phyloP scores from a whole-genome alignment of 2,888 invertebrate genomes.

The Stenotaenia linearis region DNA sequence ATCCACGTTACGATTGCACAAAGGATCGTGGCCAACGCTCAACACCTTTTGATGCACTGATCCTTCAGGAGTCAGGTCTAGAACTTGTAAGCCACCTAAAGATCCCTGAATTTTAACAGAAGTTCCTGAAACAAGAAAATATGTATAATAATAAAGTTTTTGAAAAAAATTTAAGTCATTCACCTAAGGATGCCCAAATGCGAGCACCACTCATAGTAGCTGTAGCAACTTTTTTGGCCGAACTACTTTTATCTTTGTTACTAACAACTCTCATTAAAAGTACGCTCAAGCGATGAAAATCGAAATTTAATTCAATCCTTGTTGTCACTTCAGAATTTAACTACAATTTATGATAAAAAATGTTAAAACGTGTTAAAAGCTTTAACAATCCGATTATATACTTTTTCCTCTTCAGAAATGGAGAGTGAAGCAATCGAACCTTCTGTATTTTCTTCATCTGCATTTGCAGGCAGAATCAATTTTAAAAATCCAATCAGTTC shows the following conservation, averaged over 20 bases:
- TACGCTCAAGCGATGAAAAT: slow-evolving; percentile 86
- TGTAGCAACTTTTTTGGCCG: slow-evolving; percentile 85
- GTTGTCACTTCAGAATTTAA: background rate
- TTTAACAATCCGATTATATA: too few relatives aligned
- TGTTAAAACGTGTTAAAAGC: background rate
- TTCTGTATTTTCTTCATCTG: background rate
- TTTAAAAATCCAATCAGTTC: slow-evolving; percentile 84
- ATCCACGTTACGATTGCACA: slow-evolving; percentile 42
- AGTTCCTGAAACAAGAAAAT: slow-evolving; percentile 48
- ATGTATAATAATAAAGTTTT: background rate
- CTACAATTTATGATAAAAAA: slow-evolving; percentile 1
- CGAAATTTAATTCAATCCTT: slow-evolving; percentile 79
- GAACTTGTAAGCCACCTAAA: slow-evolving; percentile 77
- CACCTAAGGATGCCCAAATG: slow-evolving; percentile 74
- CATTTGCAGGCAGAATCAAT: slow-evolving; percentile 52
- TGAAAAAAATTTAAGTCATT: slow-evolving; percentile 38
- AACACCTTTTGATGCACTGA: slow-evolving; percentile 77
- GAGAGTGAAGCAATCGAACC: slow-evolving; percentile 13
- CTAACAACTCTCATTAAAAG: slow-evolving; percentile 69
- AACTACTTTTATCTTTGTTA: slow-evolving; percentile 61
- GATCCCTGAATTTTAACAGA: slow-evolving; percentile 71
- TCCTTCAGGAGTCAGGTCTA: slow-evolving; percentile 80
- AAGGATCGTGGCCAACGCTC: slow-evolving; percentile 71
- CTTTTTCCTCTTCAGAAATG: background rate
- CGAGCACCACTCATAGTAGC: slow-evolving; percentile 86